Evolutionary conservation across 2,113 vertebrate species (phyloP), one percentile per base, ranked within the genome.

Genomic region (Tinamus guttatus): DNA sequence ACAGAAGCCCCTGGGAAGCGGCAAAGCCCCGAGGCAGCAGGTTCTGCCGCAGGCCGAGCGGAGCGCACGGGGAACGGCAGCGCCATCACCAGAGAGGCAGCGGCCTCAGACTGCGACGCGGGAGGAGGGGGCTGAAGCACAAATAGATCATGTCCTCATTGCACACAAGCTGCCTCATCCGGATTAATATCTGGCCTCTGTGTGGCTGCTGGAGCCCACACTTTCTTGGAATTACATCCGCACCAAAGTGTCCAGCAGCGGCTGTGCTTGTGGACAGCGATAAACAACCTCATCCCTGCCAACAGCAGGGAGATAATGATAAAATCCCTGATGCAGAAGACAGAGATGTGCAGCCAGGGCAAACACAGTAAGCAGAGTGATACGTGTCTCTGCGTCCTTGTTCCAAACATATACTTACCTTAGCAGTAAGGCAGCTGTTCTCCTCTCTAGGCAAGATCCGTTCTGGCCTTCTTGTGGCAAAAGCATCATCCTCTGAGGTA

Each of bases 211-310:
- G 63, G 79, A 74, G 76, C n/a, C 79, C n/a, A 80, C 14, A 28
- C 90, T 96, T 92, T 58, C 65, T 81, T 90, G 81, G 62, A 94
- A 87, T 88, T 73, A 56, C 36, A n/a, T 43, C 6, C 12, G 38
- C 34, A 52, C 5, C 13, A 18, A 64, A 74, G 6, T n/a, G 45
- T 52, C 40, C 21, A 1, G 73, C 69, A 75, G 80, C 77, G 92
- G 77, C 63, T 56, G 32, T 75, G 47, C 75, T 78, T 88, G 59
- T 0, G 0, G 49, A 75, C 65, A 58, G 71, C 89, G 80, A 41
- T 30, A 85, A 68, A 41, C 85, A 82, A 68, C n/a, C 62, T 89
- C 69, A 47, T 67, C 47, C 67, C 56, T 81, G 70, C 52, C 56
- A 64, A 82, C 40, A 88, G 38, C n/a, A 73, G 63, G 32, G 38